These are phyloP conservation scores for Rhea pennata DNA, from an alignment of 2,113 vertebrate genomes.

Conservation along the genomic window DNA sequence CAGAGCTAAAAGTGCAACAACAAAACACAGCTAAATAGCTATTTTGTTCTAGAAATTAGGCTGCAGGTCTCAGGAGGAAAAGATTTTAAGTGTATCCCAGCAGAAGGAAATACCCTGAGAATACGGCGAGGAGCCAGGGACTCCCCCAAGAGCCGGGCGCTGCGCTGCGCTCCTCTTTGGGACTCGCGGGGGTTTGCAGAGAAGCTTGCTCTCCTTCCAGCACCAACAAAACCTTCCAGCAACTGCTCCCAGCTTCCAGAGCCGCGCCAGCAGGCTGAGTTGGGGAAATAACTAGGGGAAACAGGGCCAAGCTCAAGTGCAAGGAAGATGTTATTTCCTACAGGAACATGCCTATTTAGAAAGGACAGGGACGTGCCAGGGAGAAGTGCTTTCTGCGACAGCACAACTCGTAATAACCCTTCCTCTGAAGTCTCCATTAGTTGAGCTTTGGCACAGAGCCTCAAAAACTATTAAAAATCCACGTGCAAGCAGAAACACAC, in stretches of 20 bases:
- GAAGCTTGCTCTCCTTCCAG: neutral
- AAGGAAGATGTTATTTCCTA: neutral
- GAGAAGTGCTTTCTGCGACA: rapidly evolving
- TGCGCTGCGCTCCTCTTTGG: too few species aligned
- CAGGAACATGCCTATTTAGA: too few species aligned
- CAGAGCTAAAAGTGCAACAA: too few species aligned
- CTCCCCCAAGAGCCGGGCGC: too few species aligned
- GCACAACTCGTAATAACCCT: rapidly evolving
- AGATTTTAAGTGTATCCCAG: neutral
- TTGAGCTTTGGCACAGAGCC: neutral
- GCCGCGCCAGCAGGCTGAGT: rapidly evolving
- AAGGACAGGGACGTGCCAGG: neutral
- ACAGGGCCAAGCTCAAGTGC: neutral
- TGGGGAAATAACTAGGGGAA: neutral
- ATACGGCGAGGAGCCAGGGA: neutral
- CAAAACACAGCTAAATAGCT: neutral
- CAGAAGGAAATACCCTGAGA: neutral
- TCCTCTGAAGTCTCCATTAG: neutral
- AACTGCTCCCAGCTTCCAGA: too few species aligned
- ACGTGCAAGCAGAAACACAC: neutral
- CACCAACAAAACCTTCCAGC: neutral
- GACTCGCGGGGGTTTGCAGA: neutral
- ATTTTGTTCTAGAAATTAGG: neutral
- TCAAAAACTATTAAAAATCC: neutral
- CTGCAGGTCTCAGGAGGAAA: neutral